Evolutionary conservation across 2,888 invertebrate genomes (phyloP).

Genomic region (Formica aserva): DNA sequence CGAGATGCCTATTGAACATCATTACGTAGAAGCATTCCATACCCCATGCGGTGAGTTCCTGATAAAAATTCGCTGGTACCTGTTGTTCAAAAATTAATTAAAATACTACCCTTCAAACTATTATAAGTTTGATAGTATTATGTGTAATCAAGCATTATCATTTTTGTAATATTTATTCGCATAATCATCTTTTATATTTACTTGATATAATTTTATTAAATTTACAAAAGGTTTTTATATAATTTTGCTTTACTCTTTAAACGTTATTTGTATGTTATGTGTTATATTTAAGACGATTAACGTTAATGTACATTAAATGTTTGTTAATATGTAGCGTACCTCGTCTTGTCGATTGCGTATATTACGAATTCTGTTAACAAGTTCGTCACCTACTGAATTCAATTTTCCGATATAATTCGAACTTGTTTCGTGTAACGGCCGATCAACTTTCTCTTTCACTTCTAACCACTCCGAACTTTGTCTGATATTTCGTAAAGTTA

Average conservation of each 20-base stretch:
- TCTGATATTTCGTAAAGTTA: conserved; percentile 80
- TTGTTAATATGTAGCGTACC: conserved; percentile 82
- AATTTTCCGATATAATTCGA: conserved; percentile 80
- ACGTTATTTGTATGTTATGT: neutral
- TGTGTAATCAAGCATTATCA: neutral
- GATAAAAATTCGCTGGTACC: conserved; percentile 84
- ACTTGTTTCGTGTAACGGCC: conserved; percentile 86
- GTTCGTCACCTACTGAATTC: conserved; percentile 84
- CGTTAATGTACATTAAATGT: neutral
- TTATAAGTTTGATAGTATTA: neutral
- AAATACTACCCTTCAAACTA: neutral
- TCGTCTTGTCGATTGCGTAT: conserved; percentile 89
- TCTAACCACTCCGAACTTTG: conserved; percentile 88
- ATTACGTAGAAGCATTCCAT: conserved; percentile 86
- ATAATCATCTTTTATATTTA: neutral
- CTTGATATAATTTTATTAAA: neutral
- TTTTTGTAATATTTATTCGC: neutral
- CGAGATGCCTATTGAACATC: conserved; percentile 88
- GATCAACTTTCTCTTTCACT: conserved; percentile 86
- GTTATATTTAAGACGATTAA: neutral
- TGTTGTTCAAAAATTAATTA: conserved; percentile 56
- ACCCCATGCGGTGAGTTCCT: conserved; percentile 86
- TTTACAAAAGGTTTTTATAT: neutral
- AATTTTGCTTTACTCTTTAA: neutral
- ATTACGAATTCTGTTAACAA: conserved; percentile 86